A percentile compares a stretch with the other conserved stretches of the same genome.
Conservation (phyloP, 2,797 vertebrate species). For the Malacoraja senta region DNA sequence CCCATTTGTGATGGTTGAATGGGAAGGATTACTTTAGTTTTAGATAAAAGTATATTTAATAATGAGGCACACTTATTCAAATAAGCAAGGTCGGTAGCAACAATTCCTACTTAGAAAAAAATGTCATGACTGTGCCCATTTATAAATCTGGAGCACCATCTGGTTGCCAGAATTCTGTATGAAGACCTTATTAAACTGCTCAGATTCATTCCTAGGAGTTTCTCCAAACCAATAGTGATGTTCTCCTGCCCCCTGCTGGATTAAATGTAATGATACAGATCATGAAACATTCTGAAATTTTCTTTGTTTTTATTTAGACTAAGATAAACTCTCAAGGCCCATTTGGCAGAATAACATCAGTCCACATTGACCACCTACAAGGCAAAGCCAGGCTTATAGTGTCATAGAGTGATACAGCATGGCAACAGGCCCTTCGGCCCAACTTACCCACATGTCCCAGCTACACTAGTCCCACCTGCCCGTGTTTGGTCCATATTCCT, state of each 20-base stretch:
- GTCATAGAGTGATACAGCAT: no score
- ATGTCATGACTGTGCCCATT: neutral
- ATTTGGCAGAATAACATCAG: neutral
- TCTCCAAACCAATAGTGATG: neutral
- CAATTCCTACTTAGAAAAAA: neutral
- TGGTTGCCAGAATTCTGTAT: neutral
- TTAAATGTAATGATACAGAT: neutral
- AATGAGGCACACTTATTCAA: neutral
- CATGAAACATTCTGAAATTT: neutral
- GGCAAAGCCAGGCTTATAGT: neutral
- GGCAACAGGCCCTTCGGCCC: no score
- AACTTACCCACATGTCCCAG: no score
- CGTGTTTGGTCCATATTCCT: no score
- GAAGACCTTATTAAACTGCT: neutral
- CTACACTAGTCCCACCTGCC: no score
- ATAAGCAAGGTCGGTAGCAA: neutral
- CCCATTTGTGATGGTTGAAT: neutral
- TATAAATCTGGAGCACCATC: constrained; percentile 17
- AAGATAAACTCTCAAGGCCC: neutral
- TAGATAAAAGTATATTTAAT: neutral
- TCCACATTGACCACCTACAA: neutral
- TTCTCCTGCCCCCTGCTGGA: constrained; percentile 19
- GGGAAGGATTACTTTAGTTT: neutral
- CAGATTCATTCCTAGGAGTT: no score
- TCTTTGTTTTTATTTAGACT: neutral